phyloP scores from a whole-genome alignment of 2,888 invertebrate genomes.

The Amphipyra berbera region DNA sequence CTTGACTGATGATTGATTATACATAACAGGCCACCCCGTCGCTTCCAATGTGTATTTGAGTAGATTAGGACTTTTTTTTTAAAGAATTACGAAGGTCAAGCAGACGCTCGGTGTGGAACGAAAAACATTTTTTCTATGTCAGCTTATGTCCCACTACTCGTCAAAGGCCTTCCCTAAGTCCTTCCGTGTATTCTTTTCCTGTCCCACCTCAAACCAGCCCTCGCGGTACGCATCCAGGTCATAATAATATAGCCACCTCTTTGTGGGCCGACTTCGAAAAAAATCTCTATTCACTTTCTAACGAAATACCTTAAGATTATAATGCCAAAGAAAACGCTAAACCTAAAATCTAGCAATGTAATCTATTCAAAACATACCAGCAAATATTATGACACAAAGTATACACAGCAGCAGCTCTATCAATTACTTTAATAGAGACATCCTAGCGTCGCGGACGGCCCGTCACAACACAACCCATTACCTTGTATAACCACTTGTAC shows the following conservation, averaged over 20 bases:
- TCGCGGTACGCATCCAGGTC: too few relatives aligned
- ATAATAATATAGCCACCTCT: too few relatives aligned
- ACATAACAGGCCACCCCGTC: not conserved
- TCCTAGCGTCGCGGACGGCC: constrained; percentile 74
- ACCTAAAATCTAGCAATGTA: not conserved
- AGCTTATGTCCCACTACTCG: too few relatives aligned
- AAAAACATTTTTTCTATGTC: too few relatives aligned
- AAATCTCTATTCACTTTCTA: too few relatives aligned
- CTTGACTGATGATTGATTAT: constrained; percentile 12
- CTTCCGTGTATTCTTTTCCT: too few relatives aligned
- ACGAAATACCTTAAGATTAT: too few relatives aligned
- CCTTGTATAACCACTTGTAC: constrained; percentile 69
- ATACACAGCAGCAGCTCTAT: constrained; percentile 46
- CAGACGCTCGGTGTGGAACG: too few relatives aligned
- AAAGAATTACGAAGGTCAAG: not conserved
- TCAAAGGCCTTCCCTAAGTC: too few relatives aligned
- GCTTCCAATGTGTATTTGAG: too few relatives aligned
- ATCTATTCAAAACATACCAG: constrained; percentile 9
- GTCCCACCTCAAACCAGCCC: too few relatives aligned
- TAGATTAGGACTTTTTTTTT: not conserved
- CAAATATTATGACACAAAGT: constrained; percentile 53
- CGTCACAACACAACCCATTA: constrained; percentile 85
- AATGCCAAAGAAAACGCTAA: not conserved
- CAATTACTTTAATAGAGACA: constrained; percentile 81
- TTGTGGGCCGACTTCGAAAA: too few relatives aligned